Conservation (phyloP, 2,113 vertebrate genomes). For the Lipophrys pholis region DNA sequence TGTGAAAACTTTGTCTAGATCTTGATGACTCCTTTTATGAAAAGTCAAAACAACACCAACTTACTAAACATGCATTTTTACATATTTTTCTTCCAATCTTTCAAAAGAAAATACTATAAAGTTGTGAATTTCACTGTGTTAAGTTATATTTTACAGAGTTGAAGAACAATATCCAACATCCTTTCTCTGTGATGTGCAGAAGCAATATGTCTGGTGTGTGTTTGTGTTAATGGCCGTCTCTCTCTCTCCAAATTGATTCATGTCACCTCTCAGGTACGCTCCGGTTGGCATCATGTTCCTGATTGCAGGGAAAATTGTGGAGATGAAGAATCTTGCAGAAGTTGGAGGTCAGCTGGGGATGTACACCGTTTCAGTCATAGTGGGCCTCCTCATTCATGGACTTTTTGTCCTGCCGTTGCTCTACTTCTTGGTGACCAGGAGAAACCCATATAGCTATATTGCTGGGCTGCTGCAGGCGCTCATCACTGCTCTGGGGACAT, state of each 20-base stretch:
- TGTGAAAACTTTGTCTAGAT: too few relatives aligned
- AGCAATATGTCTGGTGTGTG: too few relatives aligned
- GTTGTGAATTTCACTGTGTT: too few relatives aligned
- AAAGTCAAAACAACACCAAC: too few relatives aligned
- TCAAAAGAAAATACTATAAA: too few relatives aligned
- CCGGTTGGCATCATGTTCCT: slow-evolving; percentile 97
- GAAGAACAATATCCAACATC: too few relatives aligned
- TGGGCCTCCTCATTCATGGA: slow-evolving; percentile 93
- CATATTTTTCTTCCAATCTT: too few relatives aligned
- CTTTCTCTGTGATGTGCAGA: too few relatives aligned
- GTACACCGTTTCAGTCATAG: slow-evolving; percentile 93
- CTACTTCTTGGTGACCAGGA: slow-evolving; percentile 92
- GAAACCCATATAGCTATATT: slow-evolving; percentile 92
- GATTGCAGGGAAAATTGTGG: slow-evolving; percentile 96
- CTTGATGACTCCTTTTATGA: too few relatives aligned
- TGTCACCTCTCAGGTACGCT: slow-evolving; percentile 87
- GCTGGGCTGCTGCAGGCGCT: slow-evolving; percentile 93
- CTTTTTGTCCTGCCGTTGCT: slow-evolving; percentile 91
- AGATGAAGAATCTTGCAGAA: slow-evolving; percentile 94
- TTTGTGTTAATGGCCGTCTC: neutral
- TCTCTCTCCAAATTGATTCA: too few relatives aligned
- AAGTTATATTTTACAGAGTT: too few relatives aligned
- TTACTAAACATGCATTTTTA: too few relatives aligned
- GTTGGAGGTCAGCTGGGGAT: slow-evolving; percentile 95
- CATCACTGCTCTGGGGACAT: slow-evolving; percentile 95